Conservation (phyloP, 2,113 vertebrate genomes). For the Dendropsophus ebraccatus region DNA sequence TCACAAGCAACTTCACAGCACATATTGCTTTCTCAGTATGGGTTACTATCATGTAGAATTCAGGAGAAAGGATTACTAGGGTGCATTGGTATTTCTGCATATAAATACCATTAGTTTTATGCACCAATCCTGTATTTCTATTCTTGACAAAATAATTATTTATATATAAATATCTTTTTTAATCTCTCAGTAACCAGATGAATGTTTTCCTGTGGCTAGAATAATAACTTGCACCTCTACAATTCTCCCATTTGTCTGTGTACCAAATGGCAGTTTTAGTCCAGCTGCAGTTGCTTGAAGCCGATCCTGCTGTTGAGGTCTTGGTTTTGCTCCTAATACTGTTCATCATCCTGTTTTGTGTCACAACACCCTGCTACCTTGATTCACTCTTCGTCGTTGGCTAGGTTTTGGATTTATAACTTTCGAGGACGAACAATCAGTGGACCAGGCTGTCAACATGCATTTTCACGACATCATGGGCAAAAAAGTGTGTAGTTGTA, state of each 20-base stretch:
- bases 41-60: too few relatives aligned
- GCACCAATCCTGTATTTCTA: too few relatives aligned
- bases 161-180: too few relatives aligned
- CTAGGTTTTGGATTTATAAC: slow-evolving; percentile 99
- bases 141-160: too few relatives aligned
- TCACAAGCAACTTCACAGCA: slow-evolving; percentile 75
- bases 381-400: slow-evolving; percentile 99
- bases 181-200: too few relatives aligned
- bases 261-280: neutral
- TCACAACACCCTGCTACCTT: slow-evolving; percentile 99
- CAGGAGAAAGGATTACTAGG: too few relatives aligned
- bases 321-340: slow-evolving; percentile 93
- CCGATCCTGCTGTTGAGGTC: slow-evolving; percentile 76
- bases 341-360: slow-evolving; percentile 99
- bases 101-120: too few relatives aligned
- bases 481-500: slow-evolving; percentile 99
- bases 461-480: slow-evolving; percentile 99
- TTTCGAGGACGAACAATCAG: slow-evolving; percentile 99
- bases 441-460: slow-evolving; percentile 99
- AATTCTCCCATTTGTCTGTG: neutral
- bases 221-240: neutral
- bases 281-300: neutral
- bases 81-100: too few relatives aligned
- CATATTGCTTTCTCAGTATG: too few relatives aligned
- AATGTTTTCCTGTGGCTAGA: neutral